Evolutionary conservation across 1,140 invertebrate genomes (phyloP).

Genomic region (Zaprionus taronus): DNA sequence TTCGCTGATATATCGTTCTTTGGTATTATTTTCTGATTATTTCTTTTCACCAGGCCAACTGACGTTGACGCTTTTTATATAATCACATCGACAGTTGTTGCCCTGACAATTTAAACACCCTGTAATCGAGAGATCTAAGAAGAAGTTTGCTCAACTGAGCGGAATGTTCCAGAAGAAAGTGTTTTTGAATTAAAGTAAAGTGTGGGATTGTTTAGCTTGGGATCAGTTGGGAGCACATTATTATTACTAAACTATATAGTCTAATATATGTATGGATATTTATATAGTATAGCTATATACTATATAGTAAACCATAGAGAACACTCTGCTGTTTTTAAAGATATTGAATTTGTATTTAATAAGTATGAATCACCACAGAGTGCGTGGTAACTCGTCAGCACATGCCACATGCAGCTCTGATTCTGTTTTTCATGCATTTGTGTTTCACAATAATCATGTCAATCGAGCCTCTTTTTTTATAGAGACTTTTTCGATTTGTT

Average conservation of each 20-base stretch:
- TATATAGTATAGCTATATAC: too few species aligned
- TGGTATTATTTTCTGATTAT: conserved; percentile 61
- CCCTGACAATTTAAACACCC: conserved; percentile 14
- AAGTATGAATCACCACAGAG: neutral
- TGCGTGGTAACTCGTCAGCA: conserved; percentile 5
- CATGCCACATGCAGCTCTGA: neutral
- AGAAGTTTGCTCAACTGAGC: neutral
- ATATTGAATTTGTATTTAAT: too few species aligned
- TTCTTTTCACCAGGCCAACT: conserved; percentile 31
- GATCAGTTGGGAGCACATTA: too few species aligned
- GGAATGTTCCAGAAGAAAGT: neutral
- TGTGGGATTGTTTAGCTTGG: too few species aligned
- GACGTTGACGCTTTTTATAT: conserved; percentile 43
- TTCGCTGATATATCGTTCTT: conserved; percentile 77
- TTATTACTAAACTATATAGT: too few species aligned
- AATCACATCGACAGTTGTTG: conserved; percentile 31
- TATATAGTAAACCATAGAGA: too few species aligned
- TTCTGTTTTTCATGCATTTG: conserved; percentile 1
- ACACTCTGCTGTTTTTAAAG: too few species aligned
- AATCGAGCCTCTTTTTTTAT: conserved; percentile 32
- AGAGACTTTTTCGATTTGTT: conserved; percentile 18
- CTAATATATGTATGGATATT: too few species aligned
- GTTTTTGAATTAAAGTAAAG: too few species aligned
- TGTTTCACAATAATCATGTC: conserved; percentile 22
- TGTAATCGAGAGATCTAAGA: neutral